A percentile compares a stretch with the other conserved stretches of the same genome.
Evolutionary conservation across 92 coral and sea anemone genomes (phyloP).

Genomic region (Actinernus sp.): DNA sequence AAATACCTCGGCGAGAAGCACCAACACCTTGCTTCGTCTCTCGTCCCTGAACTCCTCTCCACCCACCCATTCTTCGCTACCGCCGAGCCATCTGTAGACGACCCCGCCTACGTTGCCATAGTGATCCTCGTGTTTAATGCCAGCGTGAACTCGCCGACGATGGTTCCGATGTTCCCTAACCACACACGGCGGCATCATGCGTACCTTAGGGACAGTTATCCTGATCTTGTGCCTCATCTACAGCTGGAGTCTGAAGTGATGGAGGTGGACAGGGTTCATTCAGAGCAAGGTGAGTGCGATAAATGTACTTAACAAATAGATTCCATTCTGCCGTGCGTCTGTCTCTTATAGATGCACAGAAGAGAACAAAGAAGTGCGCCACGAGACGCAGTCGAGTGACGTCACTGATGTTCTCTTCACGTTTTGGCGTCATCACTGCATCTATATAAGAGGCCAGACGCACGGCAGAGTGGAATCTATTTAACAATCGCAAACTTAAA

Average conservation of each 20-base stretch:
- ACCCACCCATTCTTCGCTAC: conserved; percentile 98
- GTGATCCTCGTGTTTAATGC: conserved; percentile 96
- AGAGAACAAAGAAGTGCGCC: too few species aligned
- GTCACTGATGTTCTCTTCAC: too few species aligned
- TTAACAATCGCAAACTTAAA: too few species aligned
- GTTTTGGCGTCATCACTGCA: too few species aligned
- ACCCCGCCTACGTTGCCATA: conserved; percentile 95
- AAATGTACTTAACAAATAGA: conserved; percentile 30
- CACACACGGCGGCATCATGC: conserved; percentile 93
- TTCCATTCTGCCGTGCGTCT: too few species aligned
- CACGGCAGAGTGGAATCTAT: too few species aligned
- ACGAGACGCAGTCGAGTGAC: too few species aligned
- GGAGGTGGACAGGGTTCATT: conserved; percentile 10
- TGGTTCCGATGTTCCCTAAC: conserved; percentile 91
- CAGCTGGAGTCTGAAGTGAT: conserved; percentile 51
- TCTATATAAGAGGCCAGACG: too few species aligned
- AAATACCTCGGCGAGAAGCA: conserved; percentile 90
- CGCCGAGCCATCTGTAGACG: conserved; percentile 96
- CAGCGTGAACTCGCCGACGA: conserved; percentile 84
- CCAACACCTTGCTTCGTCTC: conserved; percentile 90
- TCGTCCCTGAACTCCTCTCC: conserved; percentile 95
- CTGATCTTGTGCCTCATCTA: conserved; percentile 86
- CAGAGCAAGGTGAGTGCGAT: conserved; percentile 16
- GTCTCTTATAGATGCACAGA: too few species aligned
- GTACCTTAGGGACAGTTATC: conserved; percentile 93